These are phyloP conservation scores for Varanus komodoensis DNA, from an alignment of 2,113 vertebrate species.

Conservation along the genomic window DNA sequence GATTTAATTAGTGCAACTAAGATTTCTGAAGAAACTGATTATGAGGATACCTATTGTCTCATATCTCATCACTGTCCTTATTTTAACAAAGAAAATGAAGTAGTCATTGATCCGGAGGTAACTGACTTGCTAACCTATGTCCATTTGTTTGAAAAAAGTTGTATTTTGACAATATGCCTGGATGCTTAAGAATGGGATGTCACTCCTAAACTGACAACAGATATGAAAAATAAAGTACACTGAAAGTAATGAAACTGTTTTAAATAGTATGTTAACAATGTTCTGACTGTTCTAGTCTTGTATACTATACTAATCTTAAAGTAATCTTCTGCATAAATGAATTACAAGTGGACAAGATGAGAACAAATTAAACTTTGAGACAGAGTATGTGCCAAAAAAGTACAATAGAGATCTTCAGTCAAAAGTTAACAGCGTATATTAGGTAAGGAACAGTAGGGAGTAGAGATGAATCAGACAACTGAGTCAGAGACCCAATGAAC, in stretches of 20 bases:
- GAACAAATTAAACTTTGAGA: not conserved
- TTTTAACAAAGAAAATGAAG: not conserved
- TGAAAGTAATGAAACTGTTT: not conserved
- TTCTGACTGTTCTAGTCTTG: not conserved
- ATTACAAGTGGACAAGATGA: not conserved
- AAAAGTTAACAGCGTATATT: not conserved
- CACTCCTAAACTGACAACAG: not conserved
- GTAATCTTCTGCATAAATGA: not conserved
- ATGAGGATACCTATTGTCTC: not conserved
- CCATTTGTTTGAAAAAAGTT: not conserved
- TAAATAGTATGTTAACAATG: not conserved
- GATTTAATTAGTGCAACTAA: not conserved
- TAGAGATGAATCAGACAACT: not conserved
- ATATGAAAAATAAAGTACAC: not conserved
- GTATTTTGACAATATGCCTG: not conserved
- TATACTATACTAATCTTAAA: not conserved
- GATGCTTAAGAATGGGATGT: not conserved
- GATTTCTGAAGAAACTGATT: not conserved
- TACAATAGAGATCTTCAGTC: not conserved
- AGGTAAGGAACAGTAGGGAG: not conserved
- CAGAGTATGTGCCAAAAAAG: not conserved
- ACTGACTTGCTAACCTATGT: not conserved
- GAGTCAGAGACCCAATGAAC: not conserved
- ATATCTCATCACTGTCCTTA: not conserved
- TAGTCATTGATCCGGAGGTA: not conserved